Base-by-base conservation (phyloP, 2,797 vertebrate species). In the Sciurus vulgaris region DNA sequence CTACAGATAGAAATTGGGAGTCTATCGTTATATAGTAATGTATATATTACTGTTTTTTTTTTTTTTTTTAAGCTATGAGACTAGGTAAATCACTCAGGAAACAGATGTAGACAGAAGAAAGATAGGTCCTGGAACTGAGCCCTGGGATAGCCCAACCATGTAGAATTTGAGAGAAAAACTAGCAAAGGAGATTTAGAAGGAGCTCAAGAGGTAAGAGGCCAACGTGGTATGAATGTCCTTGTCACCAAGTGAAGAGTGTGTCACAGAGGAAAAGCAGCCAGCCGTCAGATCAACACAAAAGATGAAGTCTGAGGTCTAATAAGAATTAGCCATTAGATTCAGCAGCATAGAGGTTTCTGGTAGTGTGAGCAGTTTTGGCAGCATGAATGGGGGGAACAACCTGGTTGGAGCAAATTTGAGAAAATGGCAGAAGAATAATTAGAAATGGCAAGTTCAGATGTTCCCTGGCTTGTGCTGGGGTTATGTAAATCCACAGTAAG, bases 391-490 rank as follows among this genome's bases (percentile, higher is more conserved):
- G 17, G 3, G 35, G 72, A 20, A 5, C 49, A 73, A 1, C 44
- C 13, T 74, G 59, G 49, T 22, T 89, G 76, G 84, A 89, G 47
- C 51, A 92, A 63, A 56, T 41, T 90, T 61, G 87, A 41, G 77
- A 92, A 89, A 82, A 26, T 85, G 35, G 74, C 59, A 86, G 24
- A 47, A 86, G n/a, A 93, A 65, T 85, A 86, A 69, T 82, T 67
- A 82, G 86, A 65, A 76, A 67, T 20, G 88, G 30, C 56, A 44
- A 63, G 35, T n/a, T 28, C 14, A 44, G 65, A 70, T 7, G 65
- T 30, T 72, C 38, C 30, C 35, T 0, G 1, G 5, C 65, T 44
- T 72, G n/a, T 35, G 59, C 18, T 67, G 15, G 38, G 22, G 14
- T 20, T 61, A 13, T 33, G 13, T 41, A 90, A 70, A 47, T 44